These are phyloP conservation scores for Tachystola acroxantha DNA, from an alignment of 2,888 invertebrate genomes.

Conservation along the genomic window DNA sequence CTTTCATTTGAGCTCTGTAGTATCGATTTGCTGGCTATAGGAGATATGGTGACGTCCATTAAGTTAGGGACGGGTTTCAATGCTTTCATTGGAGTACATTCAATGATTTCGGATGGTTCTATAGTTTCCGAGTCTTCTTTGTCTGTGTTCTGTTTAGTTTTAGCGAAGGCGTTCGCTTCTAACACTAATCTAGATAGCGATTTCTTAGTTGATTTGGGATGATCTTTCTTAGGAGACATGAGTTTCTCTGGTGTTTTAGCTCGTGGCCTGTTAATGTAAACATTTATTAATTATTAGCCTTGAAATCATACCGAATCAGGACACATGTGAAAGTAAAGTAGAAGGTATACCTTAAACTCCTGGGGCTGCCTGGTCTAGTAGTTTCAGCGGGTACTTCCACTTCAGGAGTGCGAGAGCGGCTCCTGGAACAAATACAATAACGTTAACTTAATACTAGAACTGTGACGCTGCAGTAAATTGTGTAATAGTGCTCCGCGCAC, in stretches of 20 bases:
- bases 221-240: conserved; percentile 52
- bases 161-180: conserved; percentile 63
- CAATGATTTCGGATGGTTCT: conserved; percentile 36
- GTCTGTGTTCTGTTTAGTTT: conserved; percentile 46
- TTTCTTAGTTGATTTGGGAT: conserved; percentile 43
- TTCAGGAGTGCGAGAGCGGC: conserved; percentile 57
- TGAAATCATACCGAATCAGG: no score
- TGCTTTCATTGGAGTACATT: conserved; percentile 62
- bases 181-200: conserved; percentile 60
- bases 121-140: conserved; percentile 24
- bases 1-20: conserved; percentile 53
- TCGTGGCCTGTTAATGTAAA: conserved; percentile 60
- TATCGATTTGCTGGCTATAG: conserved; percentile 61
- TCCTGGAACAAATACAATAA: conserved; percentile 28
- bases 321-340: background rate
- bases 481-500: no score
- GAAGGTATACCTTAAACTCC: conserved; percentile 32
- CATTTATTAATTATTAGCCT: no score
- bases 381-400: conserved; percentile 35
- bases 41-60: conserved; percentile 63
- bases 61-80: conserved; percentile 39
- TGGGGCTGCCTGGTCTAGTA: conserved; percentile 31
- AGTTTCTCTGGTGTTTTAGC: conserved; percentile 67
- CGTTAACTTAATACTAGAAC: no score
- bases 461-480: no score